Conservation (phyloP, 2,113 vertebrate species). For the Spilogale gracilis region DNA sequence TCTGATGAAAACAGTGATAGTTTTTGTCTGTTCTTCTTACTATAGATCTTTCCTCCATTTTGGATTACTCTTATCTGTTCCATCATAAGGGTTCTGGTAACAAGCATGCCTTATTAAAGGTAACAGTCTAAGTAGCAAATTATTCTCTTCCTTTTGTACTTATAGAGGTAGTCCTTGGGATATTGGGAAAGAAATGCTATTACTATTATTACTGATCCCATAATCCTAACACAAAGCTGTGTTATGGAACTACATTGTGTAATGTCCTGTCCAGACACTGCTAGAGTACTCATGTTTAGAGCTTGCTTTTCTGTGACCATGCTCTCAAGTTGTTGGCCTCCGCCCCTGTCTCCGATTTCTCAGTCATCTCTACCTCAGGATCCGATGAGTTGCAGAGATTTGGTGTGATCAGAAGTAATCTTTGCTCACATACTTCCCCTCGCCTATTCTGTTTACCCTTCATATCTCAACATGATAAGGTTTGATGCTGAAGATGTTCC, state of each 20-base stretch:
- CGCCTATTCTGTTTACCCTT: background rate
- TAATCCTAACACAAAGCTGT: background rate
- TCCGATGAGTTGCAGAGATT: background rate
- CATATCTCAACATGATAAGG: background rate
- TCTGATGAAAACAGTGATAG: background rate
- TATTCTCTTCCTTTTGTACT: background rate
- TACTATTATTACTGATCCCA: background rate
- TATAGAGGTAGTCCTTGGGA: background rate
- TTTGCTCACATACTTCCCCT: background rate
- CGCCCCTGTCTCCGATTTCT: background rate
- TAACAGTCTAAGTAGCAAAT: background rate
- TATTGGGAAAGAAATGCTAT: background rate
- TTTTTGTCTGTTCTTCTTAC: background rate
- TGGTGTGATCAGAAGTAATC: background rate
- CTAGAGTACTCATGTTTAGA: rapidly evolving
- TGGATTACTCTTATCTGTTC: background rate
- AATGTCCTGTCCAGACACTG: background rate
- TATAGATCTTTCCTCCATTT: background rate
- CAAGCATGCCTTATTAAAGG: background rate
- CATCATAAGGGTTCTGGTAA: background rate
- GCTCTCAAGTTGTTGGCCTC: background rate
- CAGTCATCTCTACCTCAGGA: background rate
- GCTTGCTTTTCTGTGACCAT: background rate
- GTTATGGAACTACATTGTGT: background rate
- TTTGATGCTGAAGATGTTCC: background rate